Evolutionary conservation across 2,888 invertebrate species (phyloP).

Genomic region (Chrysomela aeneicollis): DNA sequence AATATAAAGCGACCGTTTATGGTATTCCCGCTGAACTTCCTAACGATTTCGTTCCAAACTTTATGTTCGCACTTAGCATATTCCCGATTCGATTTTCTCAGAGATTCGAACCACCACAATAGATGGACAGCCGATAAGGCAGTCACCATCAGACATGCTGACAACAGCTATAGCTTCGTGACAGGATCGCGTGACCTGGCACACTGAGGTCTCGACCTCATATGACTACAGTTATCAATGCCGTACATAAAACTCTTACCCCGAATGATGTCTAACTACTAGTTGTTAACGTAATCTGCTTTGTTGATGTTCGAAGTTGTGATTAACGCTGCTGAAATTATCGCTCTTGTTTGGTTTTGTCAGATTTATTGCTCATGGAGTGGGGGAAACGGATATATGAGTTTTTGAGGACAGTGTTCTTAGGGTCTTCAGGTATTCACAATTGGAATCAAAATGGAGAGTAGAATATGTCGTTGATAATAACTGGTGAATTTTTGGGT

Average conservation of each 20-base stretch:
- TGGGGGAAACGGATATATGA: not conserved
- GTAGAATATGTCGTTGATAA: too few species aligned
- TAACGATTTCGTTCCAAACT: not conserved
- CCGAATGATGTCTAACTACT: slow-evolving; percentile 43
- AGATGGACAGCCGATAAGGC: slow-evolving; percentile 1
- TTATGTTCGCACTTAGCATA: not conserved
- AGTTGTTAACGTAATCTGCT: slow-evolving; percentile 50
- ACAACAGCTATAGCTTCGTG: slow-evolving; percentile 37
- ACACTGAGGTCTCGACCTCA: slow-evolving; percentile 38
- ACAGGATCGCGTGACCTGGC: slow-evolving; percentile 51
- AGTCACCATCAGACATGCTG: not conserved
- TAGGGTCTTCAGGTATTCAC: too few species aligned
- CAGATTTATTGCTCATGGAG: not conserved
- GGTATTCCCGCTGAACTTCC: not conserved
- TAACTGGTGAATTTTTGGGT: too few species aligned
- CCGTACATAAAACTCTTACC: slow-evolving; percentile 48
- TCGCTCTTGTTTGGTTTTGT: slow-evolving; percentile 33
- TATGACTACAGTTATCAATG: slow-evolving; percentile 43
- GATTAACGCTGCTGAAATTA: slow-evolving; percentile 42
- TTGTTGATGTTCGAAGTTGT: slow-evolving; percentile 46
- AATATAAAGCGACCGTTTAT: not conserved
- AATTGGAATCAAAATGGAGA: too few species aligned
- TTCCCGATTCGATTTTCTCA: not conserved
- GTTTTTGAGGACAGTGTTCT: not conserved
- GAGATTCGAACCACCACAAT: not conserved